Percentiles rank a stretch among this genome's conserved stretches.
Evolutionary conservation across 2,888 invertebrate species (phyloP).

Genomic region (Rutpela maculata): DNA sequence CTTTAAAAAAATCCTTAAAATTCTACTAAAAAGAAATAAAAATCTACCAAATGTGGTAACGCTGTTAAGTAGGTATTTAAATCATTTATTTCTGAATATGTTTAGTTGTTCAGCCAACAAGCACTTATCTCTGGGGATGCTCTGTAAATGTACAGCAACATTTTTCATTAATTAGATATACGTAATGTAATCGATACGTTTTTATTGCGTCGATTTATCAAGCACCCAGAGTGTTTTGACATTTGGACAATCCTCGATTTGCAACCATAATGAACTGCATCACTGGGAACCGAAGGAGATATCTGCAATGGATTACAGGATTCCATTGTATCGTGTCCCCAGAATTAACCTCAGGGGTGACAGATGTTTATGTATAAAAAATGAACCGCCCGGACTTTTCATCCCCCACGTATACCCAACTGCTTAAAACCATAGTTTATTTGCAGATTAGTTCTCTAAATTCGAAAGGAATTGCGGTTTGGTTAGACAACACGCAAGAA

Average conservation of each 20-base stretch:
- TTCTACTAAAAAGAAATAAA: no score
- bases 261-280: conserved; percentile 65
- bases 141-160: neutral
- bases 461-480: conserved; percentile 45
- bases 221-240: conserved; percentile 65
- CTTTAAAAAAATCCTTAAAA: no score
- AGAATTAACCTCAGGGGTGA: conserved; percentile 62
- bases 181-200: conserved; percentile 33
- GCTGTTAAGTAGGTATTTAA: no score
- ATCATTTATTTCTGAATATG: neutral
- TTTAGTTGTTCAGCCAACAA: neutral
- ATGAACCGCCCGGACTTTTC: conserved; percentile 58
- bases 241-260: conserved; percentile 66
- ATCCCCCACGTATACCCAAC: conserved; percentile 49
- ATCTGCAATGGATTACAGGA: conserved; percentile 52
- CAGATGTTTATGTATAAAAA: conserved; percentile 70
- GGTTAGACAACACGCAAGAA: conserved; percentile 30
- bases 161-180: conserved; percentile 24
- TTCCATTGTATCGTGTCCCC: conserved; percentile 45
- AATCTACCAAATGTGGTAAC: no score
- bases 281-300: conserved; percentile 59
- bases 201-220: conserved; percentile 55
- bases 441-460: conserved; percentile 59
- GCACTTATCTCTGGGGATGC: neutral
- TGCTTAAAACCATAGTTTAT: conserved; percentile 57